A percentile compares a stretch with the other conserved stretches of the same genome.
phyloP scores from a whole-genome alignment of 2,797 vertebrate genomes.

The Pygocentrus nattereri region DNA sequence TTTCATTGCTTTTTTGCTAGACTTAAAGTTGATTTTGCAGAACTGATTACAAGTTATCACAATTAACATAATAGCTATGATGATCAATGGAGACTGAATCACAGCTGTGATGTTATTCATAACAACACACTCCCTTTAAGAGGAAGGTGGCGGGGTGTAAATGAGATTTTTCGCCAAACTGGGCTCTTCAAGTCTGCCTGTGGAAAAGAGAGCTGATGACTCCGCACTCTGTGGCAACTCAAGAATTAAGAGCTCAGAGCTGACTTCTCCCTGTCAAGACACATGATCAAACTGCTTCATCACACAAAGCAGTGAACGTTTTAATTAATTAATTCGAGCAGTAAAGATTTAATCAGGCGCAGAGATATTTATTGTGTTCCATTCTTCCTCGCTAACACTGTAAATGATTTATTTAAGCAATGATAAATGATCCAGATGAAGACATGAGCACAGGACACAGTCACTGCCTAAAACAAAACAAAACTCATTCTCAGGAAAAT shows the following conservation, averaged over 20 bases:
- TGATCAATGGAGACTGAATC: too few relatives aligned
- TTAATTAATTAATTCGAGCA: constrained; percentile 45
- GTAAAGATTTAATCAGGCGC: constrained; percentile 52
- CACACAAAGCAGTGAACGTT: constrained; percentile 25
- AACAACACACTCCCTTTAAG: too few relatives aligned
- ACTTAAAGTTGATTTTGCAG: too few relatives aligned
- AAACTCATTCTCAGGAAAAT: too few relatives aligned
- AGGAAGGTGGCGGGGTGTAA: too few relatives aligned
- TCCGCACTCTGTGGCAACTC: background rate
- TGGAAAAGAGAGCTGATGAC: background rate
- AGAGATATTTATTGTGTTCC: constrained; percentile 27
- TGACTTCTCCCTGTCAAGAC: constrained; percentile 43
- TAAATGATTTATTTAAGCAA: constrained; percentile 33
- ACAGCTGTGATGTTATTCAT: too few relatives aligned
- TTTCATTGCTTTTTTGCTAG: too few relatives aligned
- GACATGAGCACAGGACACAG: constrained; percentile 3
- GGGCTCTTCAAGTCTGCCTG: background rate
- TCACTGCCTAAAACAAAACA: background rate
- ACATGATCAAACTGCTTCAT: constrained; percentile 44
- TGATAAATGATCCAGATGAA: constrained; percentile 23
- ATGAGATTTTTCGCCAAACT: too few relatives aligned
- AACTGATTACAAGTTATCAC: too few relatives aligned
- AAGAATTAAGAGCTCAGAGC: constrained; percentile 44
- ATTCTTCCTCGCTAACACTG: constrained; percentile 19
- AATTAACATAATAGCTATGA: too few relatives aligned